Evolutionary conservation across 2,113 vertebrate species (phyloP), one percentile per base, ranked within the genome.

Genomic region (Lucifuga dentata): DNA sequence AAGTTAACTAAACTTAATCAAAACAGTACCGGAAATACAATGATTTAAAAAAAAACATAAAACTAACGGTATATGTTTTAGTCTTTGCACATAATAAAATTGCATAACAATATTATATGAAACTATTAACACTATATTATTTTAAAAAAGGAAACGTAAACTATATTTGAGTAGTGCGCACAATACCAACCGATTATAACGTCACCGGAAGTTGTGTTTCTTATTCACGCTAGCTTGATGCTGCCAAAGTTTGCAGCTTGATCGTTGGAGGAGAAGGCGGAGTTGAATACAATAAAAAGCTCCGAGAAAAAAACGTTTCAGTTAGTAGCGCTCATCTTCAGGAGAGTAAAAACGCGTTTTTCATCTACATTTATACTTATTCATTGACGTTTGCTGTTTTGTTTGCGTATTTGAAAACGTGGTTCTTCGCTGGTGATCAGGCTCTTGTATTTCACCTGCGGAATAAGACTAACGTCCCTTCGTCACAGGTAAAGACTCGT

Each of bases 251-350:
- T 0, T 2, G 49, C 6, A 5, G 36, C 17, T 16, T 26, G 50
- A 45, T 11, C 13, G 15, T n/a, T 5, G 1, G 11, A 3, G 10
- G 46, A 69, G 56, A 48, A 81, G 89, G 90, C 73, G 89, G 88
- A 83, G 89, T 86, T 85, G 46, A 32, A 60, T 15, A 10, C 10
- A 33, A 55, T 73, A 80, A 87, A 88, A 46, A 73, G 40, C 4
- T n/a, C 7, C 11, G 2, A 39, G 50, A 51, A 51, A 16, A 45
- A 11, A 1, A 66, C n/a, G 5, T 3, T 1, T 19, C 8, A 29
- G 36, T 44, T 74, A 80, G n/a, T 48, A 7, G 12, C 11, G 3
- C 10, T 51, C 15, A 49, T 36, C 52, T 43, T 26, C n/a, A 32
- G 33, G 2, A 48, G 71, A 62, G 13, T 26, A 33, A 24, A 24